A percentile compares a stretch with the other conserved stretches of the same genome.
These are phyloP conservation scores for Platycheirus rosarum DNA, from an alignment of 2,888 invertebrate species.

Conservation along the genomic window DNA sequence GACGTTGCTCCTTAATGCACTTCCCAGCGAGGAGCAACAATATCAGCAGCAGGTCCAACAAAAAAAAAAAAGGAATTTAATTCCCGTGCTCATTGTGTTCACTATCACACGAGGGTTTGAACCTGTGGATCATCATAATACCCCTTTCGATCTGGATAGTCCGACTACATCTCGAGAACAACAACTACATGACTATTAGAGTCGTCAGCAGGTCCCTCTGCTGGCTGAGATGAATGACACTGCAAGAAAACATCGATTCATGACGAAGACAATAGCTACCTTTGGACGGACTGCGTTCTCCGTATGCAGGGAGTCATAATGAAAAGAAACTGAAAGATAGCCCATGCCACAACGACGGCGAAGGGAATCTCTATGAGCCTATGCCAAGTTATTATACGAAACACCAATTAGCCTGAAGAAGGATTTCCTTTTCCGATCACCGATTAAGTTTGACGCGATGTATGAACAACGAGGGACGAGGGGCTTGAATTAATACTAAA, in stretches of 20 bases:
- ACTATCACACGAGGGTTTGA: constrained; percentile 48
- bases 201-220: constrained; percentile 58
- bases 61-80: constrained; percentile 70
- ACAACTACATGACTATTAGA: constrained; percentile 66
- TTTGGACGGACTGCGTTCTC: not conserved
- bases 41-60: constrained; percentile 56
- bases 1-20: constrained; percentile 51
- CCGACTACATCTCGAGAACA: constrained; percentile 27
- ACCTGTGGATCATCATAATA: constrained; percentile 63
- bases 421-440: constrained; percentile 73
- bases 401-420: constrained; percentile 71
- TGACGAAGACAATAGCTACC: constrained; percentile 31
- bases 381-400: constrained; percentile 49
- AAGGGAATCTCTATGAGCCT: constrained; percentile 27
- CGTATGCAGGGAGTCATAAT: constrained; percentile 9
- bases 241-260: constrained; percentile 68
- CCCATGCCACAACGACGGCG: constrained; percentile 17
- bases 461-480: not conserved
- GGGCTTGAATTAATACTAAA: not conserved
- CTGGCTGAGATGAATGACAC: constrained; percentile 65
- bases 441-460: constrained; percentile 52
- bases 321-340: not conserved
- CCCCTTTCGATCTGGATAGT: constrained; percentile 51
- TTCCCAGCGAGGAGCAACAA: constrained; percentile 30
- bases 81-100: constrained; percentile 60